phyloP scores from a whole-genome alignment of 2,888 invertebrate species.

The Eutolmus rufibarbis region DNA sequence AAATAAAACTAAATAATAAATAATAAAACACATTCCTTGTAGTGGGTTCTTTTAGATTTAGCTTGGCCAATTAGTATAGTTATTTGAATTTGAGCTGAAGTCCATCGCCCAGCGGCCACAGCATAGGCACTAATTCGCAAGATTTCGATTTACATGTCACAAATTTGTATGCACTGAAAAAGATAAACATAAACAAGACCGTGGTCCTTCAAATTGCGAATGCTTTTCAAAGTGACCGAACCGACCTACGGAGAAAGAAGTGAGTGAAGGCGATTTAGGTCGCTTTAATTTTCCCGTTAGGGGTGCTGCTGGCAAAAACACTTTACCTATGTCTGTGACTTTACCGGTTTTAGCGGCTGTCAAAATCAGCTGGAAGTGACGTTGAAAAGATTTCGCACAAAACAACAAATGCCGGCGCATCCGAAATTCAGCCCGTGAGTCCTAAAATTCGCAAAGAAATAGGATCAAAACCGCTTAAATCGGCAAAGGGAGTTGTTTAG shows the following conservation, averaged over 20 bases:
- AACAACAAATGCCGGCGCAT: neutral
- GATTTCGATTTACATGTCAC: neutral
- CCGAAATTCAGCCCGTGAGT: neutral
- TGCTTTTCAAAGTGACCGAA: neutral
- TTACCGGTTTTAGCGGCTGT: neutral
- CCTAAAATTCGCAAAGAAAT: neutral
- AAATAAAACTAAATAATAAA: too few relatives aligned
- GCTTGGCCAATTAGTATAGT: too few relatives aligned
- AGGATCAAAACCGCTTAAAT: neutral
- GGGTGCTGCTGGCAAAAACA: neutral
- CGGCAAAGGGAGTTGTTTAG: neutral
- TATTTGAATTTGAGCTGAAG: neutral
- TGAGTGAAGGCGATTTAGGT: neutral
- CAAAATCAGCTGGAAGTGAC: neutral
- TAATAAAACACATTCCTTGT: too few relatives aligned
- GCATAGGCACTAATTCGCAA: neutral
- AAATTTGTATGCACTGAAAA: neutral
- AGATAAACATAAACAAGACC: neutral
- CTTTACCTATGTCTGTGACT: too few relatives aligned
- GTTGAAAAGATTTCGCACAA: too few relatives aligned
- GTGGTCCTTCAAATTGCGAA: neutral
- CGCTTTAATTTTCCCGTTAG: neutral
- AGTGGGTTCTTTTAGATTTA: too few relatives aligned
- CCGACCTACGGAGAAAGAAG: neutral
- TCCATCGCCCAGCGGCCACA: neutral